phyloP scores from a whole-genome alignment of 2,888 invertebrate genomes.

The Pseudococcus viburni region DNA sequence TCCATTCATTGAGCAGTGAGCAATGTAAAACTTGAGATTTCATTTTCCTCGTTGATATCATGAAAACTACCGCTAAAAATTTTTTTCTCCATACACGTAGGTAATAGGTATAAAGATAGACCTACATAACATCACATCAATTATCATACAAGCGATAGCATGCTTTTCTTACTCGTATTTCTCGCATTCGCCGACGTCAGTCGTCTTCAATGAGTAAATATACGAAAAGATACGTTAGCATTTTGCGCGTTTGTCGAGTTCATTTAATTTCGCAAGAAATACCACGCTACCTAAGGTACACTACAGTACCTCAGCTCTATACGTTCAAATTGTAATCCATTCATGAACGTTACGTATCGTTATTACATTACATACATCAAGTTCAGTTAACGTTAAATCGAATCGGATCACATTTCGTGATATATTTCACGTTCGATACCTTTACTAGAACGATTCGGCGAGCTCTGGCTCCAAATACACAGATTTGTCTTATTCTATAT shows the following conservation, averaged over 20 bases:
- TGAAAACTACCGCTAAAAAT: background rate
- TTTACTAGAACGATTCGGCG: background rate
- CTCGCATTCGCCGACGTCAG: background rate
- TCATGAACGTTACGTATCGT: background rate
- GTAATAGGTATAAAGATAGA: background rate
- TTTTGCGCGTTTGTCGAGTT: constrained; percentile 3
- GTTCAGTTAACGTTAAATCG: constrained; percentile 34
- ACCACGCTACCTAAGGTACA: background rate
- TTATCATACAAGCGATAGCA: background rate
- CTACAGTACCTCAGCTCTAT: background rate
- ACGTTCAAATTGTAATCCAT: constrained; percentile 29
- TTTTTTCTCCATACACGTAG: background rate
- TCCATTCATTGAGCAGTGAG: too few species aligned
- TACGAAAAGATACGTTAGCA: background rate
- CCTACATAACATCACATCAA: background rate
- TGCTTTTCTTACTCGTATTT: background rate
- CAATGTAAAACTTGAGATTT: too few species aligned
- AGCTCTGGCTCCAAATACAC: background rate
- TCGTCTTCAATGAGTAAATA: background rate
- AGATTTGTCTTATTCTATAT: background rate
- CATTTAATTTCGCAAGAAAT: constrained; percentile 3
- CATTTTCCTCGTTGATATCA: background rate
- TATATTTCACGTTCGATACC: constrained; percentile 1
- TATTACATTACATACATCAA: constrained; percentile 30
- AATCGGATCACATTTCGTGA: constrained; percentile 26